These are phyloP conservation scores for Pseudachorutes palmiensis DNA, from an alignment of 1,140 invertebrate genomes.

Conservation along the genomic window DNA sequence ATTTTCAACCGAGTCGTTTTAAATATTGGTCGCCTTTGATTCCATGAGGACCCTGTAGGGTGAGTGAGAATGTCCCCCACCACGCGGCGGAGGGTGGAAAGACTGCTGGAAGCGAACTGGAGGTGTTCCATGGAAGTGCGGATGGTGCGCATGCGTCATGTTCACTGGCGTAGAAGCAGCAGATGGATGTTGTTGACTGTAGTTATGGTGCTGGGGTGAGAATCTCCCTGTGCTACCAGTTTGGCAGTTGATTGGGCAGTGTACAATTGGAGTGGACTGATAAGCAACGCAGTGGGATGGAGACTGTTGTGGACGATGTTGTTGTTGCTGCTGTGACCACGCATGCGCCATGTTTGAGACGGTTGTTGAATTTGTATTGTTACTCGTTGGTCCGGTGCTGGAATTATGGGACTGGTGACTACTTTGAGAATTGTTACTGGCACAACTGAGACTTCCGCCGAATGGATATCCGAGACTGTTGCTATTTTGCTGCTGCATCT, in stretches of 20 bases:
- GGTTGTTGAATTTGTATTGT: conserved; percentile 50
- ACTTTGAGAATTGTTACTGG: conserved; percentile 45
- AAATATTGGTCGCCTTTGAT: conserved; percentile 37
- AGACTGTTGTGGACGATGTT: conserved; percentile 25
- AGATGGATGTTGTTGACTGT: conserved; percentile 16
- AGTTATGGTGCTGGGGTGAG: conserved; percentile 30
- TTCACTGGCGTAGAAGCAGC: conserved; percentile 10
- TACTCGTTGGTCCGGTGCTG: conserved; percentile 47
- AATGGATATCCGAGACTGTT: conserved; percentile 14
- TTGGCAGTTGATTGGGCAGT: conserved; percentile 37
- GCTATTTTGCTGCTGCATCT: background rate
- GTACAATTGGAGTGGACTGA: conserved; percentile 36
- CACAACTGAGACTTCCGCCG: conserved; percentile 38
- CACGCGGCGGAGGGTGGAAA: background rate
- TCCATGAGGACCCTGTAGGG: conserved; percentile 35
- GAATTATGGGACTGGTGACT: conserved; percentile 45
- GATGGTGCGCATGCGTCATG: conserved; percentile 26
- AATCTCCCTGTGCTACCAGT: conserved; percentile 25
- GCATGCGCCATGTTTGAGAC: conserved; percentile 35
- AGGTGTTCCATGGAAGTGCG: conserved; percentile 26
- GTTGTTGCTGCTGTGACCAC: conserved; percentile 17
- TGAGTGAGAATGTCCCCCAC: conserved; percentile 23
- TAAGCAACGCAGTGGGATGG: conserved; percentile 35
- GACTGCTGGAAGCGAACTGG: conserved; percentile 1
- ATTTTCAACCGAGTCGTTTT: no score